Percentiles rank a stretch among this genome's conserved stretches.
These are phyloP conservation scores for Lamproptera curius DNA, from an alignment of 2,888 invertebrate species.

Conservation along the genomic window DNA sequence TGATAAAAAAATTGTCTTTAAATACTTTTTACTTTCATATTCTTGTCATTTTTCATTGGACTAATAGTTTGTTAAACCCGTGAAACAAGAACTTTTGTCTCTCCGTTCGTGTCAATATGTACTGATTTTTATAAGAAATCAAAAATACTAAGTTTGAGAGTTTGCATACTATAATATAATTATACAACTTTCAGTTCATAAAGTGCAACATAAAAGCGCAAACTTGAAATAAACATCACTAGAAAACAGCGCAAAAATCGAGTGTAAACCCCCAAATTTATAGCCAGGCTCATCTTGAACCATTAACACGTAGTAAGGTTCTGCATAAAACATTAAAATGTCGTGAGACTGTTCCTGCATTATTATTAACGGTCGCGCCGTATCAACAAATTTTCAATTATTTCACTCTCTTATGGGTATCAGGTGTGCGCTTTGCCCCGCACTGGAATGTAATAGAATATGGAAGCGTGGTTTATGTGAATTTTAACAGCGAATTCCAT, in stretches of 20 bases:
- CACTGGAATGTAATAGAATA: slow-evolving; percentile 16
- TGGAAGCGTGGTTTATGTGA: not conserved
- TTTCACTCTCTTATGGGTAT: slow-evolving; percentile 39
- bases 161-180: too few relatives aligned
- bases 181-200: too few relatives aligned
- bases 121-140: too few relatives aligned
- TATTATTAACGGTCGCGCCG: slow-evolving; percentile 56
- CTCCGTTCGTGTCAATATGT: too few relatives aligned
- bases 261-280: slow-evolving; percentile 62
- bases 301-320: slow-evolving; percentile 68
- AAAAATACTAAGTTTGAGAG: too few relatives aligned
- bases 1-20: too few relatives aligned
- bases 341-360: slow-evolving; percentile 52
- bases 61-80: too few relatives aligned
- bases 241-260: slow-evolving; percentile 57
- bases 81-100: too few relatives aligned
- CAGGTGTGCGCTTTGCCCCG: slow-evolving; percentile 30
- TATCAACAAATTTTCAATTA: slow-evolving; percentile 66
- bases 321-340: slow-evolving; percentile 72
- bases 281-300: slow-evolving; percentile 57
- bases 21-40: too few relatives aligned
- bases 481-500: slow-evolving; percentile 28
- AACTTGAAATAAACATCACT: slow-evolving; percentile 43
- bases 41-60: too few relatives aligned
- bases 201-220: too few relatives aligned